phyloP scores from a whole-genome alignment of 1,140 invertebrate species.

The Sycophila sp. region DNA sequence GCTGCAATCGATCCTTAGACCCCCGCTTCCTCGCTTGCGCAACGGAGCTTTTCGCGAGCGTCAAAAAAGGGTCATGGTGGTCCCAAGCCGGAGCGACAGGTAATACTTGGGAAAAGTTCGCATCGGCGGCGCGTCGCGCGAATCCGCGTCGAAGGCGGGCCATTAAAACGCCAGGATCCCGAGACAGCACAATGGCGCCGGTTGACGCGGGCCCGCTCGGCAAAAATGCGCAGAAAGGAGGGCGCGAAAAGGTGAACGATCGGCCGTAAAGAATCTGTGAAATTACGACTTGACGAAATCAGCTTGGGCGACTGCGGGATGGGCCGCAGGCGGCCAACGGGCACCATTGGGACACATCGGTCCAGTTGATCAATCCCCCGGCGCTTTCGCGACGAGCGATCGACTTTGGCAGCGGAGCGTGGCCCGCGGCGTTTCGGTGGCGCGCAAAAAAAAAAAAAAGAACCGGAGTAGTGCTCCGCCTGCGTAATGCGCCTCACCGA shows the following conservation, averaged over 20 bases:
- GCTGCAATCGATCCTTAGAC: too few species aligned
- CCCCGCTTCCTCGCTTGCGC: too few species aligned
- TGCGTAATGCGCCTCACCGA: background rate
- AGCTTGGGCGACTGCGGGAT: background rate
- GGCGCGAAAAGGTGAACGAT: slow-evolving; percentile 33
- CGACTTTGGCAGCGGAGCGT: slow-evolving; percentile 28
- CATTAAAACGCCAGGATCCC: slow-evolving; percentile 8
- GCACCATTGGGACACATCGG: slow-evolving; percentile 28
- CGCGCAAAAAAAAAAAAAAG: slow-evolving; percentile 1
- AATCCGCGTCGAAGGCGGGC: background rate
- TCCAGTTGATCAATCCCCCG: slow-evolving; percentile 11
- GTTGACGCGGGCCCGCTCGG: too few species aligned
- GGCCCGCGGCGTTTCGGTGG: background rate
- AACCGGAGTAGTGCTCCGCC: background rate
- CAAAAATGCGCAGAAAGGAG: slow-evolving; percentile 9
- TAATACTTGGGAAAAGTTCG: background rate
- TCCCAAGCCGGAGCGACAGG: too few species aligned
- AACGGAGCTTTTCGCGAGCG: too few species aligned
- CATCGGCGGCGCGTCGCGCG: background rate
- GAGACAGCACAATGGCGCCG: background rate
- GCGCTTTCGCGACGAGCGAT: background rate
- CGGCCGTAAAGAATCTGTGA: slow-evolving; percentile 30
- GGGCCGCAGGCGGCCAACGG: background rate
- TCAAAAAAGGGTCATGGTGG: background rate
- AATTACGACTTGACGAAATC: slow-evolving; percentile 37